Evolutionary conservation across 2,797 vertebrate species (phyloP), one percentile per base, ranked within the genome.

Genomic region (Chrysocyon brachyurus): DNA sequence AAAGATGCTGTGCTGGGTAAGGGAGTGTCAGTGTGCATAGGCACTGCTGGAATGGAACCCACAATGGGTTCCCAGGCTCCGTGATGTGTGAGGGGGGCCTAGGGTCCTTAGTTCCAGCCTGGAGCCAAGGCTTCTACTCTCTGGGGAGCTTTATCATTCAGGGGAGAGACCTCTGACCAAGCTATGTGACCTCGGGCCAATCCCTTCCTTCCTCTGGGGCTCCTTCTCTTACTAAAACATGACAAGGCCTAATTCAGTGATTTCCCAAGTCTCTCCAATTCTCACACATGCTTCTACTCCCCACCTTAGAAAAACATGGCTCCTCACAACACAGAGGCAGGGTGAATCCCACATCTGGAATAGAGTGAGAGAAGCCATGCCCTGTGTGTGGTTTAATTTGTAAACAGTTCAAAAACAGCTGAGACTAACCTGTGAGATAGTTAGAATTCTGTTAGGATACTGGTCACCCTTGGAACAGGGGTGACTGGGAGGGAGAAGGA

Each of bases 341-440:
- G 26, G 2, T 10, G 33, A 31, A 8, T n/a, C 21, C 5, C 46
- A 36, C 3, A 12, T 3, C n/a, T 1, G 21, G 15, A 24, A 49
- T 0, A 1, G 12, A 40, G 5, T 1, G 31, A 28, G 40, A 52
- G 16, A 49, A 56, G 15, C 0, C 0, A 14, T 0, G 4, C 21
- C 16, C 12, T 1, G 0, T 0, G 9, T 12, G 0, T 1, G 11
- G 16, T 4, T 59, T 52, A 10, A 19, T 61, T 12, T 21, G 54
- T 1, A 0, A 4, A 1, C n/a, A 33, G 81, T 17, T 63, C 72
- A 16, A 14, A 59, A 19, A 31, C 31, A 12, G 56, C 7, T 12
- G 19, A 5, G 17, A 31, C 28, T 19, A 3, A 9, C 21, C 40
- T 46, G 5, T 0, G 11, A 24, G 40, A 46, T 46, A 33, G 22